phyloP scores from a whole-genome alignment of 2,113 vertebrate species.

The Alligator mississippiensis region DNA sequence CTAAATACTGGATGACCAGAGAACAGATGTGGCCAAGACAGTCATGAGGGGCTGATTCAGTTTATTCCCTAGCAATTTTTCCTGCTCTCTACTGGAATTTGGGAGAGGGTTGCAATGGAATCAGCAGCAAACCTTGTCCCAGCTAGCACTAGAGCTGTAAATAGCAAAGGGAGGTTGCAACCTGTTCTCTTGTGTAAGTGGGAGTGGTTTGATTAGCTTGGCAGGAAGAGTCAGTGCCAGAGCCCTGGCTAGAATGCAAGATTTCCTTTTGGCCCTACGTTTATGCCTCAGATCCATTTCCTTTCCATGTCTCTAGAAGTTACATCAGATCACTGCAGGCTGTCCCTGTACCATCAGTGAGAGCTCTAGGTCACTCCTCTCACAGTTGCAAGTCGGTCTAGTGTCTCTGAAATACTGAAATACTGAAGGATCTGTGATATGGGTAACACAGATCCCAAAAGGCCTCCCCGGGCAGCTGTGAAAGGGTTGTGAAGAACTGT shows the following conservation, averaged over 20 bases:
- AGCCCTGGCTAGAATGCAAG: background rate
- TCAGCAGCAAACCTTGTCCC: conserved; percentile 52
- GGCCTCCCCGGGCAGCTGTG: accelerated
- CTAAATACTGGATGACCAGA: conserved; percentile 44
- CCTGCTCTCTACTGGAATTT: conserved; percentile 57
- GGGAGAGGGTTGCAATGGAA: conserved; percentile 48
- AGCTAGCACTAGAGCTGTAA: background rate
- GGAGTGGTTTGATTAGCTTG: conserved; percentile 48
- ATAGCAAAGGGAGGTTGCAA: conserved; percentile 11
- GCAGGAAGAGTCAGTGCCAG: conserved; percentile 12
- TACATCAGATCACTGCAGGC: background rate
- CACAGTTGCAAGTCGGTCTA: conserved; percentile 16
- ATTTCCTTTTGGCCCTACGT: background rate
- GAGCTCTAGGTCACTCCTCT: conserved; percentile 3
- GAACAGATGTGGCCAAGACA: conserved; percentile 14
- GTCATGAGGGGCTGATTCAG: conserved; percentile 65
- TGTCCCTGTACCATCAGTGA: conserved; percentile 13
- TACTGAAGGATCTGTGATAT: conserved; percentile 25
- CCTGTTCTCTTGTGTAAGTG: background rate
- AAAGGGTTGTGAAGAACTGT: background rate
- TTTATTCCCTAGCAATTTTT: conserved; percentile 70
- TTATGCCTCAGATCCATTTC: conserved; percentile 59
- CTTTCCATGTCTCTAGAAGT: background rate
- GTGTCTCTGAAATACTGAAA: conserved; percentile 36
- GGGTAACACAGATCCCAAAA: background rate